Evolutionary conservation across 1,140 invertebrate species (phyloP).

Genomic region (Batillaria attramentaria): DNA sequence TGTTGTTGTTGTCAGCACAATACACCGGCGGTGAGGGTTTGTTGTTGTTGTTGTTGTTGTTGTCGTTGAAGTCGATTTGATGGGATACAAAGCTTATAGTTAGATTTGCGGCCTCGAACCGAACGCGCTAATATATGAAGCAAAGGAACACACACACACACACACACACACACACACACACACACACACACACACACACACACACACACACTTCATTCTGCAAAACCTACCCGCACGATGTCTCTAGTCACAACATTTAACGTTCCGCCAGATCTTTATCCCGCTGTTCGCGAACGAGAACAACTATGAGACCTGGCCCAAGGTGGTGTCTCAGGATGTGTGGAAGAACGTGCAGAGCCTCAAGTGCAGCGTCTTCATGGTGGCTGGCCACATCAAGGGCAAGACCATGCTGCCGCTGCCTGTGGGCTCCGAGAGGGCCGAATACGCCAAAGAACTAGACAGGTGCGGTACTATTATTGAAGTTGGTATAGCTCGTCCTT

Average conservation of each 20-base stretch:
- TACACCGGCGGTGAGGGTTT: too few relatives aligned
- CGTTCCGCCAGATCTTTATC: constrained; percentile 78
- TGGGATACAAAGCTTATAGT: too few relatives aligned
- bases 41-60: too few relatives aligned
- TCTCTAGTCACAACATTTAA: neutral
- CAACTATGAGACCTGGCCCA: constrained; percentile 85
- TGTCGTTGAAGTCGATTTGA: too few relatives aligned
- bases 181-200: neutral
- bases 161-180: neutral
- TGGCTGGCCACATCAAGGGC: constrained; percentile 93
- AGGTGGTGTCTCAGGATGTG: constrained; percentile 86
- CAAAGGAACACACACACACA: neutral
- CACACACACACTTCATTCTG: neutral
- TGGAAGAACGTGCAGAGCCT: constrained; percentile 87
- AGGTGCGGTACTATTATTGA: constrained; percentile 70
- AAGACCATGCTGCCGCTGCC: constrained; percentile 94
- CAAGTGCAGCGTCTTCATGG: constrained; percentile 88
- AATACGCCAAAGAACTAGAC: constrained; percentile 80
- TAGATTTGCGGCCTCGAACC: too few relatives aligned
- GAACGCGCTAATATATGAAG: too few relatives aligned
- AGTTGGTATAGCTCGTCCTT: neutral
- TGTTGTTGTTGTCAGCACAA: neutral
- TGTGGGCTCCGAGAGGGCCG: constrained; percentile 87
- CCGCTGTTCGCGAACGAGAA: constrained; percentile 78
- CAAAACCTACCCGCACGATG: neutral